These are phyloP conservation scores for Phataginus tricuspis DNA, from an alignment of 2,797 vertebrate species.

Conservation along the genomic window DNA sequence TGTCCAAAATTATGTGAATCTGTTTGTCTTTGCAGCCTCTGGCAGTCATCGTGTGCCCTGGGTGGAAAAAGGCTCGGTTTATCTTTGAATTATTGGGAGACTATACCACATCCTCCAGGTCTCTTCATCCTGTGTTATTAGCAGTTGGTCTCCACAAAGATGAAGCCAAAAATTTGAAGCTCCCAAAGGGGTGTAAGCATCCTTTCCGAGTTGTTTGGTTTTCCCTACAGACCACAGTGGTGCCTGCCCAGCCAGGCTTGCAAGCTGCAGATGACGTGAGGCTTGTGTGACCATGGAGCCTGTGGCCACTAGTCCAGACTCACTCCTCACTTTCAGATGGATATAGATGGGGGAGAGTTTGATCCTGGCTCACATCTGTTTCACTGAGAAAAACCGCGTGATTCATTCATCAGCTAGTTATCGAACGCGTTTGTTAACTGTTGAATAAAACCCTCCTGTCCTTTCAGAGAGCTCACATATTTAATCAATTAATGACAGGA, in stretches of 20 bases:
- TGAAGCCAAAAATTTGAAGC: conserved; percentile 87
- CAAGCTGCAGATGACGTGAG: rapidly evolving
- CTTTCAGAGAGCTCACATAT: neutral
- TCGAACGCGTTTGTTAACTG: neutral
- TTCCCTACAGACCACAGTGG: neutral
- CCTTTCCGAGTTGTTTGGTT: neutral
- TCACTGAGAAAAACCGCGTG: neutral
- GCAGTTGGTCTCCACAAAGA: conserved; percentile 90
- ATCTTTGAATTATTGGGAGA: conserved; percentile 89
- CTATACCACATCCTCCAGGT: conserved; percentile 65
- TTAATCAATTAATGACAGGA: neutral
- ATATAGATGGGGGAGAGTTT: no score
- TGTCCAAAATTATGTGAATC: neutral
- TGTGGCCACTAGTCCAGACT: no score
- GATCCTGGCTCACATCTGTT: neutral
- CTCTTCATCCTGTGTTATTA: conserved; percentile 86
- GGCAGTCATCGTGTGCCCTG: conserved; percentile 93
- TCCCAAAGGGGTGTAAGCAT: conserved; percentile 91
- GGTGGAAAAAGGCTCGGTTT: conserved; percentile 92
- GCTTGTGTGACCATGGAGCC: neutral
- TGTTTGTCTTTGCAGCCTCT: conserved; percentile 88
- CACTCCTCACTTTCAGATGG: rapidly evolving
- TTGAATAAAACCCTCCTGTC: neutral
- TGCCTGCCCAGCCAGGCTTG: neutral
- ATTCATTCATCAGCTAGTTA: neutral